Evolutionary conservation across 1,140 invertebrate genomes (phyloP).

Genomic region (Hylaeus volcanicus): DNA sequence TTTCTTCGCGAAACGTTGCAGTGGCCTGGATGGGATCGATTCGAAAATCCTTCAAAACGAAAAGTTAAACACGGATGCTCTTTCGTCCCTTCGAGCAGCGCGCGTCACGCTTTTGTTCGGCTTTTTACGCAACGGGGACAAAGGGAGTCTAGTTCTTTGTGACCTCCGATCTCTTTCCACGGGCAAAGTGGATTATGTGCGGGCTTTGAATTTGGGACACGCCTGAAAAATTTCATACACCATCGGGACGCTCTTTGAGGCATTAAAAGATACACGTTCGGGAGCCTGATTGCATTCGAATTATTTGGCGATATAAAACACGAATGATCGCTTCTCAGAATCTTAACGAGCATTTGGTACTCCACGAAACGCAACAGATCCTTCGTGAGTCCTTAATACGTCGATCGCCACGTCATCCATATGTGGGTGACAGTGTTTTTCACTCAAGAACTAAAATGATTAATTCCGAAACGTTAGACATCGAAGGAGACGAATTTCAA

Average conservation of each 20-base stretch:
- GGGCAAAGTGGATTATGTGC: slow-evolving; percentile 28
- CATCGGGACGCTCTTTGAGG: background rate
- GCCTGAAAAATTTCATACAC: slow-evolving; percentile 8
- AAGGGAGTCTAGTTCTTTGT: slow-evolving; percentile 25
- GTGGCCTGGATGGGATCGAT: background rate
- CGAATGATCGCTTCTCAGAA: no score
- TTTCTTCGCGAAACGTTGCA: background rate
- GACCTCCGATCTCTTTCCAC: slow-evolving; percentile 19
- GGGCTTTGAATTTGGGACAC: background rate
- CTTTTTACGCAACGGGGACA: slow-evolving; percentile 24
- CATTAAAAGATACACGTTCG: no score
- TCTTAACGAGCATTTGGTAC: no score
- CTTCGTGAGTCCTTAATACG: no score
- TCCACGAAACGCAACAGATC: no score
- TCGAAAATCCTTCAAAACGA: background rate
- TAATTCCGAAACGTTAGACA: no score
- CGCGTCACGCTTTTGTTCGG: slow-evolving; percentile 34
- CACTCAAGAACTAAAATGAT: no score
- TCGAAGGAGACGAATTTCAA: no score
- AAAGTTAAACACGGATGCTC: slow-evolving; percentile 10
- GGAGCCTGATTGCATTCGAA: no score
- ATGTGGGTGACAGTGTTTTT: no score
- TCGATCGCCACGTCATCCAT: no score
- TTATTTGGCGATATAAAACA: no score
- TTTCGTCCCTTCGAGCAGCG: slow-evolving; percentile 9